Conservation (phyloP, 1,140 invertebrate genomes). For the Drosophila micromelanica region DNA sequence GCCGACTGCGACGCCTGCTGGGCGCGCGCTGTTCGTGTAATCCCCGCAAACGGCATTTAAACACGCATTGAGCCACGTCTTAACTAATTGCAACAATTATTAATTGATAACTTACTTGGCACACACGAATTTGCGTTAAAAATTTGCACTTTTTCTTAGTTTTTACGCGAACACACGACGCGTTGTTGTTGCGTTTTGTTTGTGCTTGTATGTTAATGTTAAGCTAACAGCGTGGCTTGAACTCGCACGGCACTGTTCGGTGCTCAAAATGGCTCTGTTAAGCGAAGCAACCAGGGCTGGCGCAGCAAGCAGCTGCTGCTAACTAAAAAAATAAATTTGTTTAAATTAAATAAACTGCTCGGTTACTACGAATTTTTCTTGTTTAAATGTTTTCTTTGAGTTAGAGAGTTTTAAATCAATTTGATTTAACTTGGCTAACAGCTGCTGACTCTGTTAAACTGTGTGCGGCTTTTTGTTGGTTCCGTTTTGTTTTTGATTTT, state of each 20-base stretch:
- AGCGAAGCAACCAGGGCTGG: constrained; percentile 13
- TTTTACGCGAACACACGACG: constrained; percentile 38
- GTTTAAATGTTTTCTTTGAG: not conserved
- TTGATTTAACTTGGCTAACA: not conserved
- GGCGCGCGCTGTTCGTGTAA: constrained; percentile 19
- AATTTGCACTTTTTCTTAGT: constrained; percentile 38
- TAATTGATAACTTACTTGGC: constrained; percentile 13
- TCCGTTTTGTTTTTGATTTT: not conserved
- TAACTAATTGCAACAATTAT: not conserved
- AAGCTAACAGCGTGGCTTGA: constrained; percentile 17
- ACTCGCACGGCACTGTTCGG: constrained; percentile 34
- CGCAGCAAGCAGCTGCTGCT: constrained; percentile 33
- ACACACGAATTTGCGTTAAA: constrained; percentile 35
- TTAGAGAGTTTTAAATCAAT: not conserved
- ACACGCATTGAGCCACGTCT: not conserved
- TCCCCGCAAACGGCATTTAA: not conserved
- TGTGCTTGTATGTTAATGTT: constrained; percentile 27
- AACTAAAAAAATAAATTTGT: constrained; percentile 16
- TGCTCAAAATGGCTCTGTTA: constrained; percentile 38
- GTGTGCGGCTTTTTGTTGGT: constrained; percentile 30
- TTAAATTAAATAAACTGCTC: constrained; percentile 31
- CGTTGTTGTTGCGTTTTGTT: constrained; percentile 42
- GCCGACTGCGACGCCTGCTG: constrained; percentile 53
- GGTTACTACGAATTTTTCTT: not conserved
- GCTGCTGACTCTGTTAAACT: not conserved